These are phyloP conservation scores for Alouatta palliata DNA, from an alignment of 2,113 vertebrate species.

Conservation along the genomic window DNA sequence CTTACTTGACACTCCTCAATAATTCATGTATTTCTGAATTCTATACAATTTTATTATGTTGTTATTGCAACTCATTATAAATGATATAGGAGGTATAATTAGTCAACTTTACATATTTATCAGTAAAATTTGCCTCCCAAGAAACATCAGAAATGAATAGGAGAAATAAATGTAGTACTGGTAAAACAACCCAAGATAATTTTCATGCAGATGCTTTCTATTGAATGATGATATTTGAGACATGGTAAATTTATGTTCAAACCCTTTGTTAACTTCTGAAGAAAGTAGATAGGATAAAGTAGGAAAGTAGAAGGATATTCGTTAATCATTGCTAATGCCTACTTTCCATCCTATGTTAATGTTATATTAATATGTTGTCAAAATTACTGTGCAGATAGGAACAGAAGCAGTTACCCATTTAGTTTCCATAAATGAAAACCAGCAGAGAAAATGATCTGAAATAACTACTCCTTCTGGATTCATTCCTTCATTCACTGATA, in stretches of 20 bases:
- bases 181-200: neutral
- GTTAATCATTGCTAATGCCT: neutral
- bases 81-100: slow-evolving; percentile 7
- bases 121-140: slow-evolving; percentile 35
- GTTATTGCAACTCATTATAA: slow-evolving; percentile 24
- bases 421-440: neutral
- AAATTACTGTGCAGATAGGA: neutral
- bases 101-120: neutral
- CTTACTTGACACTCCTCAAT: neutral
- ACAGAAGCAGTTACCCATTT: slow-evolving; percentile 1
- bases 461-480: neutral
- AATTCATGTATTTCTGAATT: slow-evolving; percentile 44
- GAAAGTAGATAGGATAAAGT: neutral
- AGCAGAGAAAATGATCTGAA: slow-evolving; percentile 41
- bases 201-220: neutral
- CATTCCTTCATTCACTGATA: neutral
- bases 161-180: neutral
- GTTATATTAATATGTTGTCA: neutral
- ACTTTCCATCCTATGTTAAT: neutral
- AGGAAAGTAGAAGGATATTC: too few species aligned
- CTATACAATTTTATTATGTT: slow-evolving; percentile 30
- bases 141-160: slow-evolving; percentile 49
- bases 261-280: slow-evolving; percentile 25
- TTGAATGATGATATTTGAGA: slow-evolving; percentile 7
- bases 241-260: neutral